These are phyloP conservation scores for Gonatopus flavifemur DNA, from an alignment of 1,140 invertebrate genomes.

Conservation along the genomic window DNA sequence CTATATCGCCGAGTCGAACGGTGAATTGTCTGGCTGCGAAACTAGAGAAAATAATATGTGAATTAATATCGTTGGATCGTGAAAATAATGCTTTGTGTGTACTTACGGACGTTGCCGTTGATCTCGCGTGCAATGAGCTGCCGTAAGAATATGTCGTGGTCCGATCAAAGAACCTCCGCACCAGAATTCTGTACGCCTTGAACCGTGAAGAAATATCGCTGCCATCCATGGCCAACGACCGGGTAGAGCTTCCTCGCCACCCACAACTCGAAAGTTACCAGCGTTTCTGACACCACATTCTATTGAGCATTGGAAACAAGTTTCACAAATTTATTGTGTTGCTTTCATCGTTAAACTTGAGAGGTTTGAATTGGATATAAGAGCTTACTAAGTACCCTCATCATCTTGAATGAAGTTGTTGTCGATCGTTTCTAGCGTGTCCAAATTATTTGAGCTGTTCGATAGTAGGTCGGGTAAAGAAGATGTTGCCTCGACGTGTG, in stretches of 20 bases:
- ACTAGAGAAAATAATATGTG: conserved; percentile 53
- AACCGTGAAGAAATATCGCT: conserved; percentile 86
- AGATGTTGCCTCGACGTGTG: conserved; percentile 15
- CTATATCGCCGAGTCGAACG: conserved; percentile 85
- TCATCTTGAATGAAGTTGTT: conserved; percentile 54
- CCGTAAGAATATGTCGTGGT: conserved; percentile 79
- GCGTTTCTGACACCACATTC: conserved; percentile 82
- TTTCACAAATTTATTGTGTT: neutral
- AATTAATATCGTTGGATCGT: neutral
- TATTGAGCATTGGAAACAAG: conserved; percentile 24
- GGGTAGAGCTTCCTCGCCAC: conserved; percentile 79
- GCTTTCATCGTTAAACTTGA: conserved; percentile 1
- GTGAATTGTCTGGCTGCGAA: conserved; percentile 85
- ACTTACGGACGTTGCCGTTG: conserved; percentile 84
- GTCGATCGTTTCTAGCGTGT: conserved; percentile 37
- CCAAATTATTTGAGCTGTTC: conserved; percentile 34
- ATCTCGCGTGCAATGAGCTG: conserved; percentile 89
- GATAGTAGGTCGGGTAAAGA: conserved; percentile 15
- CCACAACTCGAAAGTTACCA: conserved; percentile 82
- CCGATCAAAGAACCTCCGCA: conserved; percentile 89
- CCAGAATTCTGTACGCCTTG: conserved; percentile 87
- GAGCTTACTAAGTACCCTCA: conserved; percentile 37
- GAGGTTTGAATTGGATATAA: conserved; percentile 5
- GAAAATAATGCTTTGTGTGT: neutral
- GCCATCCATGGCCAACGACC: conserved; percentile 94